Evolutionary conservation across 1,140 invertebrate species (phyloP), one percentile per base, ranked within the genome.

Genomic region (Macrobrachium rosenbergii): DNA sequence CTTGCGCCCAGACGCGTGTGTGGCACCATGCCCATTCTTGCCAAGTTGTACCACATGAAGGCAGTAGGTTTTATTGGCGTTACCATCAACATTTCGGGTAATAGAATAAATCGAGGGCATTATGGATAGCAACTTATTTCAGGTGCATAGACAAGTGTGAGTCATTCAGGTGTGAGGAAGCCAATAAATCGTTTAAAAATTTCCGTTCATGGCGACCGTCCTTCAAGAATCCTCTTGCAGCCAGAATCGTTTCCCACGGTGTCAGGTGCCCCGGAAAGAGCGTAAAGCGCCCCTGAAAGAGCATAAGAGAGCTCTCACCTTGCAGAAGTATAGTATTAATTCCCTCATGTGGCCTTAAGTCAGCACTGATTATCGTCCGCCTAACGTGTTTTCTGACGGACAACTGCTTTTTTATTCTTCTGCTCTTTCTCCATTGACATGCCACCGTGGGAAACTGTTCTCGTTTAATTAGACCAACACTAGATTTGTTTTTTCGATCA

Each of bases 1-100:
- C 83, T 84, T 84, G 83, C 73, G 62, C 59, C 12, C 28, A 19
- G 83, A 60, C 72, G 73, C 69, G 82, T 75, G 63, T 76, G 60
- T 21, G 73, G 60, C 75, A 77, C 83, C 83, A 64, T 73, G 82
- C 82, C 75, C 19, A 23, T 21, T 28, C 28, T 37, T 37, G 45
- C 73, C 37, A 62, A 16, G 10, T 17, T 62, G 28, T n/a, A 12
- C 62, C 75, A 58, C 43, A 0, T 23, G 21, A n/a, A 17, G 16
- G 58, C 14, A 21, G 43, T 8, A 5, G 45, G 23, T 58, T 84
- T 76, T 12, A 19, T 63, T 17, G 62, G 21, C 19, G 43, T 64
- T 21, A 14, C 16, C 8, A 0, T 6, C 16, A 23, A 8, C 17
- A 63, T 28, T n/a, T 37, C 37, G 10, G 58, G 45, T 8, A 28